Base-by-base conservation (phyloP, 2,113 vertebrate species). In the Polypterus senegalus region DNA sequence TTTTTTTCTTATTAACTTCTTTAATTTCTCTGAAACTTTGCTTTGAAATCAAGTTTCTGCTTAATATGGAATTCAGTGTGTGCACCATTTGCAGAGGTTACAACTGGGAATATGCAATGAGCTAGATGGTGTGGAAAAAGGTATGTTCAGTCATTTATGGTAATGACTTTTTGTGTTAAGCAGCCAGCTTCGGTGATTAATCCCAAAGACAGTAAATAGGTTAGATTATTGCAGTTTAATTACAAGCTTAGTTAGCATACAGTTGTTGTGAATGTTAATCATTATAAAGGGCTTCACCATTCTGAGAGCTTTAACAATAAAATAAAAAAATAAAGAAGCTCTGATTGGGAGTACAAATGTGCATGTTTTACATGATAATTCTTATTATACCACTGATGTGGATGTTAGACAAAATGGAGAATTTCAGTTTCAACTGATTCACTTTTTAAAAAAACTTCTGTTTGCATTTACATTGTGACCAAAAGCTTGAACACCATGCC, bases 211-310 rank as follows among this genome's bases (percentile, higher is more conserved):
- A 75, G 61, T 57, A 68, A 83, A 73, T 61, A 80, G 27, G 60
- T 79, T 76, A 72, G 43, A 70, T 76, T 80, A 70, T 63, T 80
- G 67, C 74, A 73, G 63, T 86, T 81, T 77, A 84, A 82, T 79
- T 79, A 76, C 62, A 58, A 79, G 69, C 61, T 66, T 54, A 71
- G 63, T 73, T 79, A 77, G 68, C 66, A 73, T 76, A 64, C 44
- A 73, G 80, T 80, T 78, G 69, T 81, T 59, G 54, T 54, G 65
- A 80, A 82, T 77, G 72, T 76, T 81, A 76, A 82, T 83, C 73
- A 70, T 54, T 70, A 65, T 66, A 74, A 71, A 56, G n/a, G 9
- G 45, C 49, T 49, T 54, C 44, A 58, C 49, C 62, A 63, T 45
- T 60, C 45, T 67, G 46, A 43, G 59, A 60, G 43, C 63, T 46